Evolutionary conservation across 2,113 vertebrate genomes (phyloP).

Genomic region (Plestiodon gilberti): DNA sequence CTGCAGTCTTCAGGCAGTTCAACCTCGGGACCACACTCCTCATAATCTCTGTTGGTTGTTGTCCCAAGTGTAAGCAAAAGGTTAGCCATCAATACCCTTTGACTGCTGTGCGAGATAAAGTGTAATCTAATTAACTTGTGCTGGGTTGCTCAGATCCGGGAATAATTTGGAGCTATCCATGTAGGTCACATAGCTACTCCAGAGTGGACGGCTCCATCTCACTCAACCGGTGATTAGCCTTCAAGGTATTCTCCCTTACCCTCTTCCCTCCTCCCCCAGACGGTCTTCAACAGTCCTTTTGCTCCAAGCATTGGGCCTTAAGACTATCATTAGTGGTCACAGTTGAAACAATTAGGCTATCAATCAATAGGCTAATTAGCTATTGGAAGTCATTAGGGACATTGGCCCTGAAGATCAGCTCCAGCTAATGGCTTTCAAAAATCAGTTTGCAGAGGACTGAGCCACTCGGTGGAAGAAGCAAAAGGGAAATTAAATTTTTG

Average conservation of each 20-base stretch:
- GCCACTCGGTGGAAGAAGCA: conserved; percentile 32
- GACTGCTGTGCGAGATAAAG: conserved; percentile 37
- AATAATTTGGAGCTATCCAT: not conserved
- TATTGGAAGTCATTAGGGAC: conserved; percentile 67
- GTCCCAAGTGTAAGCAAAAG: not conserved
- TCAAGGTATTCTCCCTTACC: rapidly evolving
- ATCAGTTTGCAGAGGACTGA: conserved; percentile 57
- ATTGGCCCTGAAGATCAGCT: conserved; percentile 52
- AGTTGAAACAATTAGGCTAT: conserved; percentile 63
- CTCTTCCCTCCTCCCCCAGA: not conserved
- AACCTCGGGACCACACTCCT: too few species aligned
- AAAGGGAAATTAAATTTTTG: conserved; percentile 33
- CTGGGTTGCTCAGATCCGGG: not conserved
- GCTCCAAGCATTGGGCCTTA: not conserved
- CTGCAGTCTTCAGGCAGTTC: too few species aligned
- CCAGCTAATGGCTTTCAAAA: conserved; percentile 61
- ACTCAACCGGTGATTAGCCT: not conserved
- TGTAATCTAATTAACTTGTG: conserved; percentile 55
- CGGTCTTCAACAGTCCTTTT: not conserved
- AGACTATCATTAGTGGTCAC: conserved; percentile 35
- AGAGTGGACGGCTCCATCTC: not conserved
- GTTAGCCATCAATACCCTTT: rapidly evolving
- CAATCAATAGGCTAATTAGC: conserved; percentile 67
- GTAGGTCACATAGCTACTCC: not conserved
- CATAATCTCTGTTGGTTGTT: not conserved